These are phyloP conservation scores for Xiphophorus hellerii DNA, from an alignment of 2,113 vertebrate genomes.

Conservation along the genomic window DNA sequence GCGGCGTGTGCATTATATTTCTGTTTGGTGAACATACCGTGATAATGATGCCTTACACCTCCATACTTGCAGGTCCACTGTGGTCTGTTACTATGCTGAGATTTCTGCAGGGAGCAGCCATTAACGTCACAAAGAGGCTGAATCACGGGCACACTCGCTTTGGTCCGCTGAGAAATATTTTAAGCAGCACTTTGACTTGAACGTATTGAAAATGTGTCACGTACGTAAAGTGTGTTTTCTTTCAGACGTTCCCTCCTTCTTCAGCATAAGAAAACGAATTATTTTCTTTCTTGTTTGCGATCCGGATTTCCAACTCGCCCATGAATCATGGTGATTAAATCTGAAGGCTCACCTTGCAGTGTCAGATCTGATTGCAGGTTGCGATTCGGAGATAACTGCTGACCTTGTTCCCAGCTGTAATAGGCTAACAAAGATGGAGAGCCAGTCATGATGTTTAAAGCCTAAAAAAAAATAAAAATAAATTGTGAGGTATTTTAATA, in stretches of 20 bases:
- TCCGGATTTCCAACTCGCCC: conserved; percentile 1
- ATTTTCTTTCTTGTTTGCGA: too few relatives aligned
- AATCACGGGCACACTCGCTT: background rate
- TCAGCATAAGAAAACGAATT: background rate
- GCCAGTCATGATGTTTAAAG: conserved; percentile 20
- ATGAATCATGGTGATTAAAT: conserved; percentile 12
- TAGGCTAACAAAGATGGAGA: conserved; percentile 4
- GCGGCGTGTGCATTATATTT: background rate
- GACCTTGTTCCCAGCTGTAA: conserved; percentile 30
- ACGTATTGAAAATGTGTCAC: conserved; percentile 15
- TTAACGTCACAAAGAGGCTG: background rate
- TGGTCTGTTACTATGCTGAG: background rate
- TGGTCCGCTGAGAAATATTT: conserved; percentile 2
- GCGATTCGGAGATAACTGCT: conserved; percentile 15
- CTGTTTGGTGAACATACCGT: background rate
- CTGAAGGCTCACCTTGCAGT: conserved; percentile 24
- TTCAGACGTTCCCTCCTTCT: background rate
- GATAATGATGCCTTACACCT: background rate
- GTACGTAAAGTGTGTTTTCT: background rate
- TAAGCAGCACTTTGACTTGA: conserved; percentile 12
- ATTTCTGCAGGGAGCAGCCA: background rate
- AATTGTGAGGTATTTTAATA: conserved; percentile 16
- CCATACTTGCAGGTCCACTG: background rate
- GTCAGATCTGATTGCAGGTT: conserved; percentile 35
- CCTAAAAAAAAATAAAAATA: conserved; percentile 5